Conservation (phyloP, 2,888 invertebrate species). For the Sarcophaga variegata region DNA sequence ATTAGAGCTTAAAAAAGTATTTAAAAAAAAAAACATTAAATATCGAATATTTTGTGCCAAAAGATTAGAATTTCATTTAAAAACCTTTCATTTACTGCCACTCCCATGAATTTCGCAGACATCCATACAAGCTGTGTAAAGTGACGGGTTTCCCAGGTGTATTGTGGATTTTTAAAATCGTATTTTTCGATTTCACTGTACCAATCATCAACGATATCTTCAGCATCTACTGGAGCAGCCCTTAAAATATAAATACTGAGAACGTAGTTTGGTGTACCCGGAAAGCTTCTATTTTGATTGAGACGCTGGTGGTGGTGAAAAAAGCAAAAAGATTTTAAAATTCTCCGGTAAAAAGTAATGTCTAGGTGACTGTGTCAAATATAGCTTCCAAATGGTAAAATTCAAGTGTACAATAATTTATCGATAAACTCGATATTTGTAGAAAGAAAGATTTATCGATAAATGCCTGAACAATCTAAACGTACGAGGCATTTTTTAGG, state of each 20-base stretch:
- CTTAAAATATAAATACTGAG: background rate
- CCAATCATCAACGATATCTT: constrained; percentile 91
- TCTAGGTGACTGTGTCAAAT: too few species aligned
- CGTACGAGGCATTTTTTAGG: too few species aligned
- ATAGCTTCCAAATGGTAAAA: too few species aligned
- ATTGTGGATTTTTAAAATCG: constrained; percentile 85
- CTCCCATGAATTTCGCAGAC: constrained; percentile 88
- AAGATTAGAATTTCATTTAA: too few species aligned
- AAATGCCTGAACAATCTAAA: too few species aligned
- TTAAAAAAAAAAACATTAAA: too few species aligned
- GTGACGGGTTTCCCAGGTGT: constrained; percentile 87
- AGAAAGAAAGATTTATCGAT: too few species aligned
- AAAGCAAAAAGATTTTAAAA: background rate
- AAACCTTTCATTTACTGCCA: constrained; percentile 85
- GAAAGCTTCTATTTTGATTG: background rate
- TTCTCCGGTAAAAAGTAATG: too few species aligned
- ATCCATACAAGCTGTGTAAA: constrained; percentile 94
- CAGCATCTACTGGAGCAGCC: constrained; percentile 81
- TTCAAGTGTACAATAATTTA: too few species aligned
- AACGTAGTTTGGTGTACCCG: background rate
- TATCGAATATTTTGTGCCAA: too few species aligned
- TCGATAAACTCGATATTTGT: too few species aligned
- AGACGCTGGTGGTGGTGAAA: background rate
- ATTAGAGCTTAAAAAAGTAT: constrained; percentile 41
- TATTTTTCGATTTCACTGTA: constrained; percentile 88